A percentile compares a stretch with the other conserved stretches of the same genome.
Evolutionary conservation across 2,113 vertebrate genomes (phyloP).

Genomic region (Callocephalon fimbriatum): DNA sequence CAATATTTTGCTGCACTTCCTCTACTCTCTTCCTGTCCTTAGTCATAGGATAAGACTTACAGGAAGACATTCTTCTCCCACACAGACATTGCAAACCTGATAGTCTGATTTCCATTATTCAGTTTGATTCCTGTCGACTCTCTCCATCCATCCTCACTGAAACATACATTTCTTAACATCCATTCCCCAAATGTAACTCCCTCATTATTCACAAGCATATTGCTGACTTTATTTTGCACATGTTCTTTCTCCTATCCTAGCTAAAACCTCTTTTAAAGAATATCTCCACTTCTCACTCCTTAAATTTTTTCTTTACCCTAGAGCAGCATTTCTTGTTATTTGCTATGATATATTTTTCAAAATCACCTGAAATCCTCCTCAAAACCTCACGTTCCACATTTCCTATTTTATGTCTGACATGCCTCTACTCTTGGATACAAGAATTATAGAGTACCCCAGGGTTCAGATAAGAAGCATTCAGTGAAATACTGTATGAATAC

Average conservation of each 20-base stretch:
- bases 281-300: background rate
- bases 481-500: background rate
- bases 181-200: background rate
- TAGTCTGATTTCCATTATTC: conserved; percentile 2
- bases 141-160: background rate
- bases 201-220: conserved; percentile 25
- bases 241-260: background rate
- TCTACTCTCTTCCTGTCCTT: background rate
- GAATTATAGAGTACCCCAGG: background rate
- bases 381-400: background rate
- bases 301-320: background rate
- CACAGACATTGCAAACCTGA: background rate
- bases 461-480: background rate
- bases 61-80: background rate
- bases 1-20: background rate
- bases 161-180: conserved; percentile 17
- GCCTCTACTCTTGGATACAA: background rate
- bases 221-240: background rate
- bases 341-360: conserved; percentile 6
- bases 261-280: conserved; percentile 16
- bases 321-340: conserved; percentile 31
- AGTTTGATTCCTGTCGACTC: background rate
- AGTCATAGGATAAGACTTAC: background rate
- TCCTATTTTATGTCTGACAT: conserved; percentile 15
- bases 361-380: background rate